Conservation (phyloP, 2,113 vertebrate species). For the Pseudolaguvia tuberculata region DNA sequence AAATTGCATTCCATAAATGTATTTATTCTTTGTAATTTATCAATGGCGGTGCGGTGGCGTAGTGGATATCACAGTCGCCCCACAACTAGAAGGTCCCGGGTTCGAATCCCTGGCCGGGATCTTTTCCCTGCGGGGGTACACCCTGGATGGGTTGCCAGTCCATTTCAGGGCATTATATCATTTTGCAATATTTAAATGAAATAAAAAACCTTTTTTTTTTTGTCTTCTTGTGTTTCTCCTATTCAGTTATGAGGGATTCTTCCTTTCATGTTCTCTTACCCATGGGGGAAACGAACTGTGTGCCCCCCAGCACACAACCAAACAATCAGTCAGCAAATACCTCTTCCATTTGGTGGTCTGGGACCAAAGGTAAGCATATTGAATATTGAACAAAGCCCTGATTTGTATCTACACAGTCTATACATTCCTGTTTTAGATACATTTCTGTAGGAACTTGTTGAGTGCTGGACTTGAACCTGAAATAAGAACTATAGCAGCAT, state of each 20-base stretch:
- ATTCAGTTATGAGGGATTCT: conserved; percentile 90
- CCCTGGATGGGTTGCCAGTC: no score
- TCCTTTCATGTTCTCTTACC: conserved; percentile 92
- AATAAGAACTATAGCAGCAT: conserved; percentile 4
- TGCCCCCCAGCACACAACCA: conserved; percentile 85
- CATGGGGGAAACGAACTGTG: conserved; percentile 88
- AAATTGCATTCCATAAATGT: no score
- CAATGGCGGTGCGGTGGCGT: no score
- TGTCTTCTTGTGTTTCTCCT: conserved; percentile 25
- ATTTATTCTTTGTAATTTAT: no score
- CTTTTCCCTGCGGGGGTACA: no score
- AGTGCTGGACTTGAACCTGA: background rate
- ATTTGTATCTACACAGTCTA: no score
- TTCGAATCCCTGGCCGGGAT: no score
- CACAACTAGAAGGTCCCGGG: no score
- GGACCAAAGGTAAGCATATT: conserved; percentile 86
- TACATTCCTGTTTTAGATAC: background rate
- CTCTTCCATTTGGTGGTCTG: conserved; percentile 96
- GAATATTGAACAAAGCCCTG: background rate
- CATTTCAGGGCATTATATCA: no score
- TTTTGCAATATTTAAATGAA: no score
- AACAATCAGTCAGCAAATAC: conserved; percentile 86
- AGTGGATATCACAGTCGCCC: no score
- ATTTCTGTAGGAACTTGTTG: background rate
- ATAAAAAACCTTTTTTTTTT: no score